Evolutionary conservation across 2,888 invertebrate genomes (phyloP).

Genomic region (Idaea aversata): DNA sequence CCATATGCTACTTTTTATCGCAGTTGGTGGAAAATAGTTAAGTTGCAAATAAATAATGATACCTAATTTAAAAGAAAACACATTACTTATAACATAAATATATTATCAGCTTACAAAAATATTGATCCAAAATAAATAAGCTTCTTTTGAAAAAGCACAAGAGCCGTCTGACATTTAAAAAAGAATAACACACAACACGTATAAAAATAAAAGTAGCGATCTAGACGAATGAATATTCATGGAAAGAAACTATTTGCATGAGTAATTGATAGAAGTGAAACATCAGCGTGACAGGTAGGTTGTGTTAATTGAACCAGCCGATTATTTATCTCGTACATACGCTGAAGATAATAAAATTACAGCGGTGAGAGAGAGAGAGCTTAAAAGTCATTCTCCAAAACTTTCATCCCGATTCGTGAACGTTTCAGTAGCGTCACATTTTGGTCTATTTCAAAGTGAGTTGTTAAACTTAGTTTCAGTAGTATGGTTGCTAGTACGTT

Average conservation of each 20-base stretch:
- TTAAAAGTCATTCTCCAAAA: not conserved
- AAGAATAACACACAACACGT: conserved; percentile 9
- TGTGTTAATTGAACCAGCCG: conserved; percentile 57
- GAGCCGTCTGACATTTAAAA: conserved; percentile 20
- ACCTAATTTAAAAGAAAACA: not conserved
- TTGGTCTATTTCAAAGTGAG: too few relatives aligned
- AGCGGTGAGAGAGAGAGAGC: not conserved
- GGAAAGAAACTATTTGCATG: conserved; percentile 59
- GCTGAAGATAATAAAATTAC: not conserved
- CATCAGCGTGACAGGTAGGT: conserved; percentile 57
- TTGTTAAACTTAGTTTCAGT: too few relatives aligned
- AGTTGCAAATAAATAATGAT: not conserved
- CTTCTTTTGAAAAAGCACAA: too few relatives aligned
- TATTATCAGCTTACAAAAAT: not conserved
- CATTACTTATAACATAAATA: not conserved
- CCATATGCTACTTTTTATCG: not conserved
- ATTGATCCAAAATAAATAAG: not conserved
- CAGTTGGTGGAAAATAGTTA: not conserved
- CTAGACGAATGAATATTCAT: conserved; percentile 62
- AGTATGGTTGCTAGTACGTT: too few relatives aligned
- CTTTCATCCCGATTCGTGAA: not conserved
- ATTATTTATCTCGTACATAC: conserved; percentile 40
- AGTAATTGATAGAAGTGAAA: conserved; percentile 67
- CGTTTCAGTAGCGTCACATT: not conserved
- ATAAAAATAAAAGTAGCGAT: conserved; percentile 38